phyloP scores from a whole-genome alignment of 2,797 vertebrate species.

The Florisuga fusca region DNA sequence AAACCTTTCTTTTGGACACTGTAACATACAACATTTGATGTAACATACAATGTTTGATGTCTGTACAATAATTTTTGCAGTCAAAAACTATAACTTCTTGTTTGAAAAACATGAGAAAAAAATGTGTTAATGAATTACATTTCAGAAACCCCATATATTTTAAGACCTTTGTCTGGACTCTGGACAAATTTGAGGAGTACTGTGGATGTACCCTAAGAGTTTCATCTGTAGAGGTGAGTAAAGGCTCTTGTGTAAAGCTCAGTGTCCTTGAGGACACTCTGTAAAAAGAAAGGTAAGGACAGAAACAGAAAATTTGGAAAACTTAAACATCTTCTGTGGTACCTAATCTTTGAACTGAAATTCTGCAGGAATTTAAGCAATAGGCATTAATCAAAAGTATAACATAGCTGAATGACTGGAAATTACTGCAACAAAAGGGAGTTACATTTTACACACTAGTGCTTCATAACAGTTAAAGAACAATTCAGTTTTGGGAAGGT shows the following conservation, averaged over 20 bases:
- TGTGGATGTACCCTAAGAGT: rapidly evolving
- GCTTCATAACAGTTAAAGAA: neutral
- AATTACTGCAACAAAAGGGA: neutral
- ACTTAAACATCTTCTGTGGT: neutral
- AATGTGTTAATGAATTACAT: neutral
- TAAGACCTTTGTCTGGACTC: neutral
- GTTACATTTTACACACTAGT: neutral
- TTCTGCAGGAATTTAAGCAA: neutral
- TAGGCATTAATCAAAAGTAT: neutral
- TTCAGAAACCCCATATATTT: neutral
- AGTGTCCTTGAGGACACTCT: neutral
- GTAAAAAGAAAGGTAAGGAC: neutral
- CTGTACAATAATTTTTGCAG: neutral
- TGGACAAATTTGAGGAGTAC: neutral
- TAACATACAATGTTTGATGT: neutral
- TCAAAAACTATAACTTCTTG: neutral
- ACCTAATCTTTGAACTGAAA: neutral
- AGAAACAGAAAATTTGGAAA: neutral
- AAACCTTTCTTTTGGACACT: neutral
- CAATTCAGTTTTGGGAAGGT: neutral
- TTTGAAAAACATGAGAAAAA: neutral
- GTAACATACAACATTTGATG: neutral
- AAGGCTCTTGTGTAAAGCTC: neutral
- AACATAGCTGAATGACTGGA: too few species aligned
- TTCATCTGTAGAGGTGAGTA: neutral